Base-by-base conservation (phyloP, 2,113 vertebrate genomes). In the Epinephelus lanceolatus region DNA sequence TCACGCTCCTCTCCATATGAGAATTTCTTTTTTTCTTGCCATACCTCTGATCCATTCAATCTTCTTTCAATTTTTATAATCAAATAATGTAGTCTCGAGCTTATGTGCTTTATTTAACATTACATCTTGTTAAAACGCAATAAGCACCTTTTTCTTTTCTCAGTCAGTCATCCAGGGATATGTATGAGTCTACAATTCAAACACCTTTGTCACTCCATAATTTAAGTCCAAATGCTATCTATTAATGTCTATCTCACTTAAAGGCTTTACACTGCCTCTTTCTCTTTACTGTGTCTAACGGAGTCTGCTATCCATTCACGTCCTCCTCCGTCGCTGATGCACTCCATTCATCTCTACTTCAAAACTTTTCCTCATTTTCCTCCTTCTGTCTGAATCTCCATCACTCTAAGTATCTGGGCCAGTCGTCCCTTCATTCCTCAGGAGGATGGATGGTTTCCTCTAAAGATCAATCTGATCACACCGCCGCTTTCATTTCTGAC, bases 391-490 rank as follows among this genome's bases (percentile, higher is more conserved):
- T 62, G 86, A 78, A 60, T 87, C 85, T 52, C 62, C 76, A 70
- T 88, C 83, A 80, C 49, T 78, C 63, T 63, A 62, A 80, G 71
- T 90, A 90, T 91, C 79, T 78, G 71, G 25, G 52, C 67, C 75
- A 59, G 63, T 78, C 82, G 80, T 84, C 62, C 80, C 77, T 72
- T 84, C 83, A 85, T 90, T 91, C 81, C 76, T 82, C 72, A 57
- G 69, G 61, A 84, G 84, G 87, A 90, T 88, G 85, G 84, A 92
- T 91, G 85, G 78, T 71, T 86, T 89, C 78, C 81, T 84, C 85
- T 45, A 42, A 75, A 83, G 78, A 85, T 83, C 78, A 49, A 77
- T 80, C 66, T 85, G 81, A 90, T 91, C 78, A 82, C 73, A 62
- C 66, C 61, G 14, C n/a, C 19, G 13, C 86, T 84, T 86, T 87